phyloP scores from a whole-genome alignment of 2,888 invertebrate species.

The Eueremaeus valkanovi region DNA sequence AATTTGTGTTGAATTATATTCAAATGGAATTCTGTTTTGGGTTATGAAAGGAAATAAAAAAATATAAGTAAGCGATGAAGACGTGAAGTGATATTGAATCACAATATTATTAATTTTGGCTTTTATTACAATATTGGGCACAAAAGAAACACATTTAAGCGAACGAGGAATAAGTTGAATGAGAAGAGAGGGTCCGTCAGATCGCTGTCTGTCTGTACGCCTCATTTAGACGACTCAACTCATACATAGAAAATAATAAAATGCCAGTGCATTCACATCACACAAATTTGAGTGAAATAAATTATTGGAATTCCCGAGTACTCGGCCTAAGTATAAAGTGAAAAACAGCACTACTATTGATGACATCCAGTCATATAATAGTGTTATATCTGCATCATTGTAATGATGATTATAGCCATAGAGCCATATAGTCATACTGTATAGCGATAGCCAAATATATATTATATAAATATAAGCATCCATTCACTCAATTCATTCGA shows the following conservation, averaged over 20 bases:
- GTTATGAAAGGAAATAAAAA: too few relatives aligned
- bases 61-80: too few relatives aligned
- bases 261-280: neutral
- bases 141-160: neutral
- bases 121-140: neutral
- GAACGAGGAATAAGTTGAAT: neutral
- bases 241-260: conserved; percentile 7
- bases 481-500: too few relatives aligned
- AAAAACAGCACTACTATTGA: neutral
- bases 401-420: too few relatives aligned
- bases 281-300: conserved; percentile 11
- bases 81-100: too few relatives aligned
- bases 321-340: too few relatives aligned
- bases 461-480: too few relatives aligned
- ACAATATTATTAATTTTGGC: neutral
- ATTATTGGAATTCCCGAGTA: conserved; percentile 4
- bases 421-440: too few relatives aligned
- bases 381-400: neutral
- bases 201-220: neutral
- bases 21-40: too few relatives aligned
- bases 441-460: too few relatives aligned
- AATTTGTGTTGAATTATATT: too few relatives aligned
- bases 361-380: conserved; percentile 8
- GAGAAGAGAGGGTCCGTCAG: neutral
- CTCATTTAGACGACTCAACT: conserved; percentile 6